A percentile compares a stretch with the other conserved stretches of the same genome.
Conservation (phyloP, 1,140 invertebrate species). For the Parapsyche elsis region DNA sequence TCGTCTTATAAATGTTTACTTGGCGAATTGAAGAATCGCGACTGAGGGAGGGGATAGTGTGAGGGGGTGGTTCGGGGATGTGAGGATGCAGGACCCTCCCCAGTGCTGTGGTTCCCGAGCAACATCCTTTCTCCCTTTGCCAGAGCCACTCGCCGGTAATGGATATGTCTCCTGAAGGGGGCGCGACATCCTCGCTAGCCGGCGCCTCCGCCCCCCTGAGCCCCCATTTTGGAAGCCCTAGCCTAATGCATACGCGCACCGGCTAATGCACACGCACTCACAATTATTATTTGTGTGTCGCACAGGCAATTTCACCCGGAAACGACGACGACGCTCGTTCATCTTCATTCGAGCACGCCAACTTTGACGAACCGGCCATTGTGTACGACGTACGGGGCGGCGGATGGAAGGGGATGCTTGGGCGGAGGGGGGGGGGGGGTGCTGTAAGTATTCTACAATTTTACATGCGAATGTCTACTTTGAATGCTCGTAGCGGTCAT, state of each 20-base stretch:
- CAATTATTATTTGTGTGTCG: conserved; percentile 34
- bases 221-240: conserved; percentile 21
- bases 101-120: conserved; percentile 47
- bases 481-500: too few relatives aligned
- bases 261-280: conserved; percentile 41
- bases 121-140: conserved; percentile 57
- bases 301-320: conserved; percentile 26
- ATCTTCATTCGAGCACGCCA: conserved; percentile 1
- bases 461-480: too few relatives aligned
- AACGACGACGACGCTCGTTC: background rate
- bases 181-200: background rate
- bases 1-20: conserved; percentile 36
- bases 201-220: background rate
- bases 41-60: background rate
- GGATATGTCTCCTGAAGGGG: conserved; percentile 55
- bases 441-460: too few relatives aligned
- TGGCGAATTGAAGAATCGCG: conserved; percentile 35
- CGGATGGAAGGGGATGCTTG: too few relatives aligned
- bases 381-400: too few relatives aligned
- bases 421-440: too few relatives aligned
- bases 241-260: conserved; percentile 34
- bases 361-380: too few relatives aligned
- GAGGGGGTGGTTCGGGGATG: background rate
- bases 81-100: conserved; percentile 41
- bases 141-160: conserved; percentile 55